These are phyloP conservation scores for Cichlasoma orientale DNA, from an alignment of 2,797 vertebrate species.

Conservation along the genomic window DNA sequence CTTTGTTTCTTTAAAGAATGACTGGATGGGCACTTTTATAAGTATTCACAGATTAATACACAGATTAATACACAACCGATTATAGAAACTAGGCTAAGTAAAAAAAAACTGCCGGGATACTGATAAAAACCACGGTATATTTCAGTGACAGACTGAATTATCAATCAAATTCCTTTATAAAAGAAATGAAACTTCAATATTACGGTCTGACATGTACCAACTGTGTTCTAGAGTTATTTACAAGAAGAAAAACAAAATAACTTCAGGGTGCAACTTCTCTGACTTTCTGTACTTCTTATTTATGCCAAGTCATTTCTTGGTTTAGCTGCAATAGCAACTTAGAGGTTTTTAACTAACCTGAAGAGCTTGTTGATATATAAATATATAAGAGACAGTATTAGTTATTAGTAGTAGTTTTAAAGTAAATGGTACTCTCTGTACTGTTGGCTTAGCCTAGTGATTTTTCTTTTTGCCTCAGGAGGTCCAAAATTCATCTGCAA, in stretches of 20 bases:
- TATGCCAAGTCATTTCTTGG: constrained; percentile 19
- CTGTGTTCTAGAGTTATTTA: neutral
- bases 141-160: neutral
- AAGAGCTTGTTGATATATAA: constrained; percentile 47
- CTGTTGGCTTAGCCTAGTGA: neutral
- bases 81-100: neutral
- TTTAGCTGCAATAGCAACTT: constrained; percentile 42
- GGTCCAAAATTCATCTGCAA: constrained; percentile 25
- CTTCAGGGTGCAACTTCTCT: neutral
- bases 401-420: too few relatives aligned
- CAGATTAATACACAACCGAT: neutral
- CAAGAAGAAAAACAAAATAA: neutral
- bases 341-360: constrained; percentile 73
- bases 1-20: neutral
- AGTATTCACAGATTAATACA: neutral
- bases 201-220: neutral
- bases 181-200: neutral
- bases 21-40: neutral
- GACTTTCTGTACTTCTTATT: constrained; percentile 29
- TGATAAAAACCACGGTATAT: neutral
- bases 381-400: neutral
- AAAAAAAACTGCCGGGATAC: neutral
- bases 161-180: neutral
- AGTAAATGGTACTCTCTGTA: neutral
- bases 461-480: constrained; percentile 28